A percentile compares a stretch with the other conserved stretches of the same genome.
These are phyloP conservation scores for Drosophila falleni DNA, from an alignment of 2,888 invertebrate genomes.

Conservation along the genomic window DNA sequence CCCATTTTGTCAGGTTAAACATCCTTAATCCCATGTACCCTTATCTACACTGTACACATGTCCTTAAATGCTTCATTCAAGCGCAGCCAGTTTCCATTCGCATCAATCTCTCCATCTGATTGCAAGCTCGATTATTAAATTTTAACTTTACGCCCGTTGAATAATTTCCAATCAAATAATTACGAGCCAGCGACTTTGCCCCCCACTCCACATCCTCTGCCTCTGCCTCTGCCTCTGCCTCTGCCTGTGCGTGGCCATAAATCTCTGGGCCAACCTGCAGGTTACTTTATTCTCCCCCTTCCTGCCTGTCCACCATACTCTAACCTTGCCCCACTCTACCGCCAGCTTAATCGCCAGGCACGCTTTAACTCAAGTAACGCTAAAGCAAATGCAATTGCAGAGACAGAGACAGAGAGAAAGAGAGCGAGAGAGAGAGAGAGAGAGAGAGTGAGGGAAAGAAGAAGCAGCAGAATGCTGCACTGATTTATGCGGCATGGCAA, in stretches of 20 bases:
- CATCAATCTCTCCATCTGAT: constrained; percentile 46
- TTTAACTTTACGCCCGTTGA: constrained; percentile 65
- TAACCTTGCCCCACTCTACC: neutral
- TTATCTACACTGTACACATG: neutral
- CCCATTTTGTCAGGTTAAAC: neutral
- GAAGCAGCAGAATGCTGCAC: constrained; percentile 46
- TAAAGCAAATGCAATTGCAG: constrained; percentile 65
- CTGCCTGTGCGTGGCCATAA: constrained; percentile 61
- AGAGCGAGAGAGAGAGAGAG: constrained; percentile 10
- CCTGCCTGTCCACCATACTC: neutral
- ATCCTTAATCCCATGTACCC: constrained; percentile 14
- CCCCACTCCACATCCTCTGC: constrained; percentile 12
- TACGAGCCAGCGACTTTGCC: constrained; percentile 56
- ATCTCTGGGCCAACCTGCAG: constrained; percentile 61
- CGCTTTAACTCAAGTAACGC: constrained; percentile 67
- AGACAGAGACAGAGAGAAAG: constrained; percentile 6
- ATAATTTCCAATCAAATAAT: constrained; percentile 75
- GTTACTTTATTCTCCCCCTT: constrained; percentile 5
- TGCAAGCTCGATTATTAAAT: constrained; percentile 65
- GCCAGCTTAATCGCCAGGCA: constrained; percentile 50
- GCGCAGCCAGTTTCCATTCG: constrained; percentile 30
- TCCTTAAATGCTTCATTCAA: constrained; percentile 17
- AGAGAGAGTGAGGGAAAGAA: constrained; percentile 10
- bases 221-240: neutral
- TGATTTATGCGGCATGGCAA: constrained; percentile 71